Evolutionary conservation across 2,113 vertebrate genomes (phyloP).

Genomic region (Cygnus atratus): DNA sequence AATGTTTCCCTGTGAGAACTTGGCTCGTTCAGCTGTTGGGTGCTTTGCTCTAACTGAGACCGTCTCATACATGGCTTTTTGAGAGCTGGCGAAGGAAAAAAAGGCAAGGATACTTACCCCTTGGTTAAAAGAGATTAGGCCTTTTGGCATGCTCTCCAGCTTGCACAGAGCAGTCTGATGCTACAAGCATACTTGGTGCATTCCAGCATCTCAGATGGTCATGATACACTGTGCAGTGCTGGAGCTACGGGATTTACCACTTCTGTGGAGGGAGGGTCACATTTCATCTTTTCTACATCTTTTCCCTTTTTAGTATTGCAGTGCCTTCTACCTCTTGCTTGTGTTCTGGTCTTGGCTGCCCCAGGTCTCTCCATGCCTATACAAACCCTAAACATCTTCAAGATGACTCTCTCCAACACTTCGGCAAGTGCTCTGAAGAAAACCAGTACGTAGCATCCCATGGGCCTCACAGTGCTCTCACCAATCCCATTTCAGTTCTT

Average conservation of each 20-base stretch:
- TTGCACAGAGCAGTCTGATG: neutral
- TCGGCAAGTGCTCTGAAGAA: neutral
- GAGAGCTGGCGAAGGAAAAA: neutral
- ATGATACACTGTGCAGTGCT: accelerated
- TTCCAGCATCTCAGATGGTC: neutral
- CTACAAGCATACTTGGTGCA: neutral
- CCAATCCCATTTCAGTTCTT: neutral
- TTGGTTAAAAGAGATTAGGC: neutral
- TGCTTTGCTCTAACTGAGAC: neutral
- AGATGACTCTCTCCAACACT: neutral
- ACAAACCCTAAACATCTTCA: neutral
- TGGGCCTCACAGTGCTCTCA: neutral
- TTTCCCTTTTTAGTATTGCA: neutral
- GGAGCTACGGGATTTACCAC: accelerated
- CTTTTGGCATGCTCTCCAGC: neutral
- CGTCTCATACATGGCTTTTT: neutral
- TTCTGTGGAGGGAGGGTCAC: neutral
- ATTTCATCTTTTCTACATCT: neutral
- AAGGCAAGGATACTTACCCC: neutral
- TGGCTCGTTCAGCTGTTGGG: accelerated
- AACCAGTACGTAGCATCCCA: neutral
- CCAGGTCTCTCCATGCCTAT: neutral
- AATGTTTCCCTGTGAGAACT: neutral
- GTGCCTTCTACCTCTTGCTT: conserved; percentile 19
- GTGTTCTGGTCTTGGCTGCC: neutral